phyloP scores from a whole-genome alignment of 1,140 invertebrate genomes.

The Drosophila bocki region DNA sequence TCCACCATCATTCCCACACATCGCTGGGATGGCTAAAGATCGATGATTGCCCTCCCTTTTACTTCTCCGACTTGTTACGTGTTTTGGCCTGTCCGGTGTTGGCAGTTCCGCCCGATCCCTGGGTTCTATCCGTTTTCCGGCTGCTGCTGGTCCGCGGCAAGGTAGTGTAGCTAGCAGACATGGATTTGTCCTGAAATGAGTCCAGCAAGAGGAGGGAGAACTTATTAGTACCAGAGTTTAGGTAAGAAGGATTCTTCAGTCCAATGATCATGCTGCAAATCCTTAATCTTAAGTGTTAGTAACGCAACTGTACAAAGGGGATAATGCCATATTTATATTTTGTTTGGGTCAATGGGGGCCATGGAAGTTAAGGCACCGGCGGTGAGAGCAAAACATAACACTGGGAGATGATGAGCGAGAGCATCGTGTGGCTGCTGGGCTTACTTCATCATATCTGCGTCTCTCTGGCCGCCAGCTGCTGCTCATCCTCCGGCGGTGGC shows the following conservation, averaged over 20 bases:
- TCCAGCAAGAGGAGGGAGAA: constrained; percentile 1
- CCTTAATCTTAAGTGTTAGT: constrained; percentile 54
- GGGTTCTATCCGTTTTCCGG: constrained; percentile 68
- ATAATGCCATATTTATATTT: constrained; percentile 21
- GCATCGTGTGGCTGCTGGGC: constrained; percentile 43
- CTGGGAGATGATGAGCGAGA: constrained; percentile 47
- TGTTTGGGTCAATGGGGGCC: constrained; percentile 7
- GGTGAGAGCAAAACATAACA: constrained; percentile 49
- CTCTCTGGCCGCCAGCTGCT: constrained; percentile 54
- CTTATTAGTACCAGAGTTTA: background rate
- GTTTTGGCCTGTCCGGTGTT: constrained; percentile 56
- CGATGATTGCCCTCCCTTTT: constrained; percentile 7
- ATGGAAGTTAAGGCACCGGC: constrained; percentile 46
- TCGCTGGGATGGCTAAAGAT: background rate
- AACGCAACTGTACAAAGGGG: constrained; percentile 57
- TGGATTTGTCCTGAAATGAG: constrained; percentile 85
- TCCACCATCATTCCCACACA: background rate
- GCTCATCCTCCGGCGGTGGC: constrained; percentile 32
- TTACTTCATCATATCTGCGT: constrained; percentile 76
- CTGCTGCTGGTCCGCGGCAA: constrained; percentile 87
- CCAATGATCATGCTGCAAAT: constrained; percentile 66
- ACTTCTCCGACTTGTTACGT: constrained; percentile 77
- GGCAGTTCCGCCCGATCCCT: constrained; percentile 28
- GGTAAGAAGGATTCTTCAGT: background rate
- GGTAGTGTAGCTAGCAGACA: constrained; percentile 86